Conservation (phyloP, 2,113 vertebrate species). For the Prochilodus magdalenae region DNA sequence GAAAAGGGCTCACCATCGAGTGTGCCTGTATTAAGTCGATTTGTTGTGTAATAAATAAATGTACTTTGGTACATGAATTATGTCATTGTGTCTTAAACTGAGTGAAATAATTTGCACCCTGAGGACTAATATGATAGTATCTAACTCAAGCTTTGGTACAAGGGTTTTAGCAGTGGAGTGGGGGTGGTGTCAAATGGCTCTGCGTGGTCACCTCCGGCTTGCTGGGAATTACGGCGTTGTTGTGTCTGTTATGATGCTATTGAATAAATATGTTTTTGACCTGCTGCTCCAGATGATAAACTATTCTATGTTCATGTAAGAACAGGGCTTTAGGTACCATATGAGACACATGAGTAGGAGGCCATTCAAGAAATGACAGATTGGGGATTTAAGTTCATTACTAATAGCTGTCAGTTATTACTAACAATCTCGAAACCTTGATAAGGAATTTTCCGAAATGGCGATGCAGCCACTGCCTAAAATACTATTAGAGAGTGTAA, state of each 20-base stretch:
- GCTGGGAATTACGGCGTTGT: neutral
- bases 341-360: neutral
- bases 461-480: neutral
- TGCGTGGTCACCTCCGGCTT: neutral
- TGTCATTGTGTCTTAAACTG: neutral
- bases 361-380: conserved; percentile 6
- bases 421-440: neutral
- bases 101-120: neutral
- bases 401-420: neutral
- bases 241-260: neutral
- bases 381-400: neutral
- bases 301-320: neutral
- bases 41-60: neutral
- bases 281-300: neutral
- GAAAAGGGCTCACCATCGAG: neutral
- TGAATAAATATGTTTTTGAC: neutral
- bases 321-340: neutral
- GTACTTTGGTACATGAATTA: neutral
- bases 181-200: neutral
- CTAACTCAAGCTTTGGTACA: neutral
- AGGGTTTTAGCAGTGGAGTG: neutral
- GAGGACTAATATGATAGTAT: neutral
- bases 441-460: neutral
- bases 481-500: neutral
- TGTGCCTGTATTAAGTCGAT: neutral